These are phyloP conservation scores for Drosophila mercatorum DNA, from an alignment of 2,888 invertebrate species.

Conservation along the genomic window DNA sequence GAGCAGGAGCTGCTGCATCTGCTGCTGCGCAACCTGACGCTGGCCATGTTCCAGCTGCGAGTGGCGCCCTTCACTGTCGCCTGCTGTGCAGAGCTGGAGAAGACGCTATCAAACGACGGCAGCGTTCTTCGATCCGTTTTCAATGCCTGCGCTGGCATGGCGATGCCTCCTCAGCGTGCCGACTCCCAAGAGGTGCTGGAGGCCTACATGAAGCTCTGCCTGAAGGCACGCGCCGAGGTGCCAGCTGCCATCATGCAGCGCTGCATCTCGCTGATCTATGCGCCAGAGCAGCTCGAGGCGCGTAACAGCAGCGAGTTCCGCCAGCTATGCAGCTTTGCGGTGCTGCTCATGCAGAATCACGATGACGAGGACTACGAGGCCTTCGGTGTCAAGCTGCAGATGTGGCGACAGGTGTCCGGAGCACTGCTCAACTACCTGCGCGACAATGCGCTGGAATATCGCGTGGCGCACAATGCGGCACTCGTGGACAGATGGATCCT, in stretches of 20 bases:
- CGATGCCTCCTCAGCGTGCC: constrained; percentile 1
- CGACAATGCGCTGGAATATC: constrained; percentile 65
- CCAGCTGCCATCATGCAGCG: constrained; percentile 71
- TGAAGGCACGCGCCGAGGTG: constrained; percentile 62
- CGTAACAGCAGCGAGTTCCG: constrained; percentile 59
- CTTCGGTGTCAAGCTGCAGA: constrained; percentile 70
- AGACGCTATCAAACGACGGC: constrained; percentile 50
- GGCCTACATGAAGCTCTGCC: constrained; percentile 63
- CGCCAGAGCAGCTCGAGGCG: constrained; percentile 51
- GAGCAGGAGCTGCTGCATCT: constrained; percentile 70
- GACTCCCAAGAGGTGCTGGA: constrained; percentile 51
- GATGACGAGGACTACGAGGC: constrained; percentile 76
- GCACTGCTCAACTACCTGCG: constrained; percentile 66
- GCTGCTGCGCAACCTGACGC: constrained; percentile 65
- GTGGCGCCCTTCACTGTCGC: constrained; percentile 58
- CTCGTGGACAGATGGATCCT: constrained; percentile 79
- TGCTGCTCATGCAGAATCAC: constrained; percentile 61
- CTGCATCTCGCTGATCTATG: constrained; percentile 64
- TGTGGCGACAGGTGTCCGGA: constrained; percentile 79
- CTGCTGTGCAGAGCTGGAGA: constrained; percentile 60
- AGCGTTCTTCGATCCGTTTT: constrained; percentile 63
- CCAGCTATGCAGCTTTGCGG: constrained; percentile 57
- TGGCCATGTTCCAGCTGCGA: constrained; percentile 62
- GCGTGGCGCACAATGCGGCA: constrained; percentile 63
- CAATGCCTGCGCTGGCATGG: constrained; percentile 50